These are phyloP conservation scores for Phaethon lepturus DNA, from an alignment of 2,113 vertebrate genomes.

Conservation along the genomic window DNA sequence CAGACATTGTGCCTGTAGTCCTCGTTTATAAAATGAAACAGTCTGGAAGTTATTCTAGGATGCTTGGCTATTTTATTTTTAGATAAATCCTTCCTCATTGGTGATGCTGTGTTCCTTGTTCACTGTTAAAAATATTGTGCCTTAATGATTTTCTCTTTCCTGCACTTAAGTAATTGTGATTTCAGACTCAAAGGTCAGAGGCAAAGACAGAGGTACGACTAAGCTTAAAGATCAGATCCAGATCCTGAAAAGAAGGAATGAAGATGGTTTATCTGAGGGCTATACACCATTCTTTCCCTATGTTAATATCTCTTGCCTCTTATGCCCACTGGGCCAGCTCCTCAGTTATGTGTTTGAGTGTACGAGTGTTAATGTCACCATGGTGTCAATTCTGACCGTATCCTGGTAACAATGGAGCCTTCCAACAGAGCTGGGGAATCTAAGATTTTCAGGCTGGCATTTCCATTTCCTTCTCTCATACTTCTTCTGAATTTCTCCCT, in stretches of 20 bases:
- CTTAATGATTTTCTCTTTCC: neutral
- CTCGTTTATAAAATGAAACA: neutral
- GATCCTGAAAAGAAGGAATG: neutral
- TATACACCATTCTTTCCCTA: neutral
- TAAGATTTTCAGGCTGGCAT: neutral
- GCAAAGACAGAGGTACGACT: neutral
- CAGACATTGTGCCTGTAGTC: neutral
- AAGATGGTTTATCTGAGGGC: neutral
- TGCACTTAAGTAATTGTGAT: neutral
- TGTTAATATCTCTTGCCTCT: neutral
- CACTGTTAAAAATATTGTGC: slow-evolving; percentile 22
- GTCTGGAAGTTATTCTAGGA: slow-evolving; percentile 26
- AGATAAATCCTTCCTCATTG: slow-evolving; percentile 5
- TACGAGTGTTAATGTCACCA: fast-evolving
- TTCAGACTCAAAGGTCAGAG: neutral
- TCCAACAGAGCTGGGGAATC: neutral
- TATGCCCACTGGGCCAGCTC: neutral
- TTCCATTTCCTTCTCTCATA: neutral
- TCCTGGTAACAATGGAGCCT: neutral
- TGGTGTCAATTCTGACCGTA: neutral
- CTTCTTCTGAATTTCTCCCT: neutral
- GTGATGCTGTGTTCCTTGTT: neutral
- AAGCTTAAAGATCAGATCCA: neutral
- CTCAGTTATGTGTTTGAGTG: neutral
- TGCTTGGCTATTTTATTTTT: slow-evolving; percentile 17